Evolutionary conservation across 1,140 invertebrate genomes (phyloP).

Genomic region (Asbolus verrucosus): DNA sequence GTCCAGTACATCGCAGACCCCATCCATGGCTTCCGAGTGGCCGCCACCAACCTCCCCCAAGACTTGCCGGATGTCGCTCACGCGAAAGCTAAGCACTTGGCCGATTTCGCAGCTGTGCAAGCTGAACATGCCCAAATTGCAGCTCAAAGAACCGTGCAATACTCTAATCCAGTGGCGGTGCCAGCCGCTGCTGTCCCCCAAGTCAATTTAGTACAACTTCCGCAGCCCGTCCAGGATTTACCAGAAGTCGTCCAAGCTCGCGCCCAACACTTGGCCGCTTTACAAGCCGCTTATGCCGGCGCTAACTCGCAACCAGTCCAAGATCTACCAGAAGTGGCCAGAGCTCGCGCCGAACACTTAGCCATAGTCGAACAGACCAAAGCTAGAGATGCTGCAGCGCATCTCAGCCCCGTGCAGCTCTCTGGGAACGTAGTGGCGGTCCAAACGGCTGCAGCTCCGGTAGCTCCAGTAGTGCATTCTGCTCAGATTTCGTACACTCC

Average conservation of each 20-base stretch:
- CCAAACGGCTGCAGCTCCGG: slow-evolving; percentile 44
- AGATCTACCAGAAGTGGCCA: slow-evolving; percentile 60
- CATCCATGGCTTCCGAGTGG: slow-evolving; percentile 73
- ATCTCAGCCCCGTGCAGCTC: slow-evolving; percentile 50
- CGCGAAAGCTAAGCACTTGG: slow-evolving; percentile 61
- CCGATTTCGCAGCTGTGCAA: slow-evolving; percentile 57
- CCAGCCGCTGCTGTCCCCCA: slow-evolving; percentile 47
- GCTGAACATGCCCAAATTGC: slow-evolving; percentile 53
- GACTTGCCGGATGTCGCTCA: slow-evolving; percentile 63
- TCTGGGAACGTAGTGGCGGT: slow-evolving; percentile 52
- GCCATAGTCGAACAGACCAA: slow-evolving; percentile 57
- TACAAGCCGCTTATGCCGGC: slow-evolving; percentile 47
- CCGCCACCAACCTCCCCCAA: slow-evolving; percentile 75
- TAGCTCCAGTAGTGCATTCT: neutral
- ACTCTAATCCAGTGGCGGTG: slow-evolving; percentile 56
- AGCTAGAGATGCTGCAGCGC: slow-evolving; percentile 50
- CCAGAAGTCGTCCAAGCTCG: slow-evolving; percentile 61
- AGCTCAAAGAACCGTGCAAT: slow-evolving; percentile 54
- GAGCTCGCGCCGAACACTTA: slow-evolving; percentile 60
- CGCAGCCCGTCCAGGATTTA: slow-evolving; percentile 59
- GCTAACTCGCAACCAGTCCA: slow-evolving; percentile 55
- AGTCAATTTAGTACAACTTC: slow-evolving; percentile 39
- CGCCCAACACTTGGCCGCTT: slow-evolving; percentile 59
- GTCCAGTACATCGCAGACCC: slow-evolving; percentile 77
- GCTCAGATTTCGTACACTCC: slow-evolving; percentile 53